Percentiles rank a stretch among this genome's conserved stretches.
These are phyloP conservation scores for Helarctos malayanus DNA, from an alignment of 2,797 vertebrate genomes.

Conservation along the genomic window DNA sequence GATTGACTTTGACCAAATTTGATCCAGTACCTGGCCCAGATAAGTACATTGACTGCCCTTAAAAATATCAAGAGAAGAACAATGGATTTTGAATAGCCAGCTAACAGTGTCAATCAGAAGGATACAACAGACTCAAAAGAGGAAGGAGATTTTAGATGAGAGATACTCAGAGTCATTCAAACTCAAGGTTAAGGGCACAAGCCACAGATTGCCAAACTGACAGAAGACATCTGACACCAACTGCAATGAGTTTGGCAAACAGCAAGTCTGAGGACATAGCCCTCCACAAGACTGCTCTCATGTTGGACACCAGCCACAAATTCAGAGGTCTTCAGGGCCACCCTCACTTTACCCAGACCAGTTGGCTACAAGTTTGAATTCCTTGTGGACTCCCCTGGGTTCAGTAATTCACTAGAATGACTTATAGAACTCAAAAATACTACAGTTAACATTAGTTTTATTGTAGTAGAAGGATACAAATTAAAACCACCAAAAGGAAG, in stretches of 20 bases:
- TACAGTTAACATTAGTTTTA: background rate
- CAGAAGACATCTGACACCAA: background rate
- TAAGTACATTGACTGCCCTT: background rate
- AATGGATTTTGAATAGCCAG: background rate
- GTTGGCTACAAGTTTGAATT: background rate
- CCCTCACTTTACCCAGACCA: background rate
- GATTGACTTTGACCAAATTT: background rate
- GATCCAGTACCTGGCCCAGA: background rate
- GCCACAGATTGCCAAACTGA: background rate
- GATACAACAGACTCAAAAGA: background rate
- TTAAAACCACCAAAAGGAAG: background rate
- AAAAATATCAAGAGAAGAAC: conserved; percentile 8
- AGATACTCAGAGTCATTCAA: background rate
- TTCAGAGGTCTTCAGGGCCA: background rate
- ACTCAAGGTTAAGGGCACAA: background rate
- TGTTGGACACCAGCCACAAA: background rate
- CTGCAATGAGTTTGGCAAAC: background rate
- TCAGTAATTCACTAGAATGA: background rate
- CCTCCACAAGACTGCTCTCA: background rate
- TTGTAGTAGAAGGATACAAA: background rate
- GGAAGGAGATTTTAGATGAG: background rate
- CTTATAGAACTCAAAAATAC: background rate
- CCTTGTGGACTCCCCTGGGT: background rate
- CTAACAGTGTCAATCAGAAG: background rate
- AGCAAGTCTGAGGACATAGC: background rate